phyloP scores from a whole-genome alignment of 2,113 vertebrate species.

The Nyctereutes procyonoides region DNA sequence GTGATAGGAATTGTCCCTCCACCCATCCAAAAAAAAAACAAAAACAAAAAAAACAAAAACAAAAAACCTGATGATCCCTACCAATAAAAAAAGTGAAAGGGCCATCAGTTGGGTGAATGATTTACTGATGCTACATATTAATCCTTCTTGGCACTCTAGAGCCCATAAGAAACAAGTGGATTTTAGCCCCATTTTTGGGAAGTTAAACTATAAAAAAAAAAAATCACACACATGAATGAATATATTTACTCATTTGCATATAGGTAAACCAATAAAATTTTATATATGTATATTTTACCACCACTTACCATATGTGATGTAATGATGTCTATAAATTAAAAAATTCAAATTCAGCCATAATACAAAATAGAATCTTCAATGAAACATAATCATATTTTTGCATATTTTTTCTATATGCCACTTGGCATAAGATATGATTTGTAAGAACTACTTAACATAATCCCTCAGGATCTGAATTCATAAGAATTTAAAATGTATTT shows the following conservation, averaged over 20 bases:
- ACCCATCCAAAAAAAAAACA: neutral
- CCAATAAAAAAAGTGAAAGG: neutral
- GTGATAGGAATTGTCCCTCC: neutral
- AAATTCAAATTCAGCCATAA: conserved; percentile 78
- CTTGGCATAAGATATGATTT: conserved; percentile 77
- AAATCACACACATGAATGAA: conserved; percentile 32
- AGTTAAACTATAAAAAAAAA: conserved; percentile 52
- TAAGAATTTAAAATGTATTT: conserved; percentile 80
- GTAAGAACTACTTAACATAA: conserved; percentile 82
- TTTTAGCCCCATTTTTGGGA: conserved; percentile 37
- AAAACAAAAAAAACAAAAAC: neutral
- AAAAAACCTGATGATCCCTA: neutral
- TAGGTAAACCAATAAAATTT: conserved; percentile 75
- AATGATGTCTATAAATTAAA: conserved; percentile 79
- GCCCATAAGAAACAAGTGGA: conserved; percentile 17
- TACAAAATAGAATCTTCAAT: conserved; percentile 73
- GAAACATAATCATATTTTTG: conserved; percentile 81
- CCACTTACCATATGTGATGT: conserved; percentile 76
- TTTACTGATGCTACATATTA: neutral
- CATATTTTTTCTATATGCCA: conserved; percentile 80
- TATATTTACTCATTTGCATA: conserved; percentile 64
- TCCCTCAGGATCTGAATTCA: conserved; percentile 75
- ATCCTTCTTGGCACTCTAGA: neutral
- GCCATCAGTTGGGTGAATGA: neutral
- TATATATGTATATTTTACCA: conserved; percentile 69